Percentiles rank a stretch among this genome's conserved stretches.
These are phyloP conservation scores for Euwallacea similis DNA, from an alignment of 1,140 invertebrate species.

Conservation along the genomic window DNA sequence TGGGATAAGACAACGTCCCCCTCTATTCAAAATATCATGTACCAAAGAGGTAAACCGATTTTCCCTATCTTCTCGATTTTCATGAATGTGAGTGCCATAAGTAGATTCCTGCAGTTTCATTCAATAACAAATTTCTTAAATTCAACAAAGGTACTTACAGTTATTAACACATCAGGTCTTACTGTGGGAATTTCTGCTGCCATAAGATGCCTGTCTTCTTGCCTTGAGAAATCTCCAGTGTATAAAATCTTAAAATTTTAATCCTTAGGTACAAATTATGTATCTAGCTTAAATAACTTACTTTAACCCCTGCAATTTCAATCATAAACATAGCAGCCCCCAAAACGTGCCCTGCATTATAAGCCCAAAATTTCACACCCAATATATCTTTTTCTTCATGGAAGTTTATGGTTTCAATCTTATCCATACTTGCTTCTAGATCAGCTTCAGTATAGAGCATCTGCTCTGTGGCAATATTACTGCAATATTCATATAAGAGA, in stretches of 20 bases:
- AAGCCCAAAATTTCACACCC: constrained; percentile 97
- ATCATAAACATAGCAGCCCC: constrained; percentile 99
- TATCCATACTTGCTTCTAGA: constrained; percentile 96
- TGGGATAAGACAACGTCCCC: constrained; percentile 96
- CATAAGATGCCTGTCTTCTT: constrained; percentile 99
- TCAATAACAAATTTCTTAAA: background rate
- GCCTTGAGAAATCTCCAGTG: constrained; percentile 97
- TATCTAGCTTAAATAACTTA: constrained; percentile 45
- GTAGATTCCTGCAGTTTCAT: constrained; percentile 81
- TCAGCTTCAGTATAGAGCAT: constrained; percentile 98
- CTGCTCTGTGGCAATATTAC: constrained; percentile 95
- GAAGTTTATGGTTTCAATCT: constrained; percentile 98
- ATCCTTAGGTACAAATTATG: no score
- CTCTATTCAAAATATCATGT: constrained; percentile 93
- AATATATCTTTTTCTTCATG: constrained; percentile 98
- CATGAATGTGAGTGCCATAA: constrained; percentile 99
- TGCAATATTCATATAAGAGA: constrained; percentile 51
- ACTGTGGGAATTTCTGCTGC: constrained; percentile 97
- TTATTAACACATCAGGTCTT: constrained; percentile 95
- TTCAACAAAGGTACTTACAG: constrained; percentile 58
- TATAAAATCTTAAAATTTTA: constrained; percentile 73
- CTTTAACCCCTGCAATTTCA: constrained; percentile 97
- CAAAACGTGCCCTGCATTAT: constrained; percentile 97
- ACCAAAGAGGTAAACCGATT: constrained; percentile 92
- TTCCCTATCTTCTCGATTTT: constrained; percentile 96